These are phyloP conservation scores for Nothocercus julius DNA, from an alignment of 2,113 vertebrate genomes.

Conservation along the genomic window DNA sequence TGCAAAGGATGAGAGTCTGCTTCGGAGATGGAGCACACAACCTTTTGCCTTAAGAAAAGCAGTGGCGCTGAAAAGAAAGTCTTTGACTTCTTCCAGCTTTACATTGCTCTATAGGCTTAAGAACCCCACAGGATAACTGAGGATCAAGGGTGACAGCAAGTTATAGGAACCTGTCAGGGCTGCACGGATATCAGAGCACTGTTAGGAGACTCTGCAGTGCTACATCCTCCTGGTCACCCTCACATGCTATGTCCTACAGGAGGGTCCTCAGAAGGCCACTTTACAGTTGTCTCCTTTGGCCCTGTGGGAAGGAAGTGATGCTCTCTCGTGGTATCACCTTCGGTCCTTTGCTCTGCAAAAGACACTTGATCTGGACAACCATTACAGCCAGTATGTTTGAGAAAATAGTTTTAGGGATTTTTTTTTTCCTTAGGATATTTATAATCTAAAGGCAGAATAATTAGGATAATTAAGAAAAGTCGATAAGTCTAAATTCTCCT, in stretches of 20 bases:
- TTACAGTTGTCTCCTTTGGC: not conserved
- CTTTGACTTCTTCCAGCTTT: not conserved
- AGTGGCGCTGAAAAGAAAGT: not conserved
- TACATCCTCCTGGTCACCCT: not conserved
- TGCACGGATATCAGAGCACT: not conserved
- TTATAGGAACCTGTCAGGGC: not conserved
- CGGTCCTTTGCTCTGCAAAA: not conserved
- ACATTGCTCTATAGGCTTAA: not conserved
- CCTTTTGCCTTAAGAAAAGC: not conserved
- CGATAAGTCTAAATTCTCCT: not conserved
- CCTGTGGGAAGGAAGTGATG: not conserved
- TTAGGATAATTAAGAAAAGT: not conserved
- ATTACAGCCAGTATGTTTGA: not conserved
- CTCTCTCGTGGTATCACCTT: not conserved
- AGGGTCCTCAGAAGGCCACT: not conserved
- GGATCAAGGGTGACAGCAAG: fast-evolving
- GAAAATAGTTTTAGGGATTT: not conserved
- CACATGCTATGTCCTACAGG: not conserved
- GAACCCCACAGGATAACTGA: not conserved
- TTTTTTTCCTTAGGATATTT: not conserved
- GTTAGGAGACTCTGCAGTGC: not conserved
- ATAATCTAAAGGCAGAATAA: not conserved
- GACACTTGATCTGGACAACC: not conserved
- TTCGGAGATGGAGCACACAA: not conserved
- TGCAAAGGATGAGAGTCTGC: not conserved